phyloP scores from a whole-genome alignment of 2,888 invertebrate genomes.

The Gerris lacustris region DNA sequence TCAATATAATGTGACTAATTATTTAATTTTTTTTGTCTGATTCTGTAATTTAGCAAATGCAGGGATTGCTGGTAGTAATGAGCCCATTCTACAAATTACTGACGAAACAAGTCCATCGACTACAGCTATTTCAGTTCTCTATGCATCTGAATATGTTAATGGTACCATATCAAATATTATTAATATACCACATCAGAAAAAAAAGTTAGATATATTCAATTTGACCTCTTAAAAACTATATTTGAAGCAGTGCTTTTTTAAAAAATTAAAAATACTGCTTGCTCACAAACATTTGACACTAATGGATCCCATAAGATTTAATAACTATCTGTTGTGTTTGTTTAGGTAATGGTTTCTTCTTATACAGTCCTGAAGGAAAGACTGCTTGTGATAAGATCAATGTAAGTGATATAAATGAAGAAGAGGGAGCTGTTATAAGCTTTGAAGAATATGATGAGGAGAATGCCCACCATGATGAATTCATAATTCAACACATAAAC shows the following conservation, averaged over 20 bases:
- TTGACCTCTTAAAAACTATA: no score
- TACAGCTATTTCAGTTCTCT: conserved; percentile 59
- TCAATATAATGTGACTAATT: no score
- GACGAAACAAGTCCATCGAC: conserved; percentile 36
- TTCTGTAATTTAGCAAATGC: conserved; percentile 7
- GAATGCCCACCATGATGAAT: conserved; percentile 29
- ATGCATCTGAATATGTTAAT: conserved; percentile 45
- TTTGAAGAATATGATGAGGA: conserved; percentile 35
- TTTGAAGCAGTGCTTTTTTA: no score
- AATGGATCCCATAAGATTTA: no score
- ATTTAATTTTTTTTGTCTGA: background rate
- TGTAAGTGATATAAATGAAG: background rate
- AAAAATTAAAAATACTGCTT: no score
- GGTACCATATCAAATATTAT: conserved; percentile 38
- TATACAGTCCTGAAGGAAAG: conserved; percentile 46
- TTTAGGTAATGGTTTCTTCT: conserved; percentile 62
- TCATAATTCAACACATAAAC: conserved; percentile 21
- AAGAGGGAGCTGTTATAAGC: conserved; percentile 30
- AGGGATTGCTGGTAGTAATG: conserved; percentile 20
- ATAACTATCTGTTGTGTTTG: conserved; percentile 20
- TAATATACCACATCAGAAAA: no score
- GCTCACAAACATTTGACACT: no score
- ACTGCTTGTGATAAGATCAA: background rate
- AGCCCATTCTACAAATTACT: conserved; percentile 25
- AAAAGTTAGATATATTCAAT: no score